Base-by-base conservation (phyloP, 2,113 vertebrate species). In the Colistium nudipinnis region DNA sequence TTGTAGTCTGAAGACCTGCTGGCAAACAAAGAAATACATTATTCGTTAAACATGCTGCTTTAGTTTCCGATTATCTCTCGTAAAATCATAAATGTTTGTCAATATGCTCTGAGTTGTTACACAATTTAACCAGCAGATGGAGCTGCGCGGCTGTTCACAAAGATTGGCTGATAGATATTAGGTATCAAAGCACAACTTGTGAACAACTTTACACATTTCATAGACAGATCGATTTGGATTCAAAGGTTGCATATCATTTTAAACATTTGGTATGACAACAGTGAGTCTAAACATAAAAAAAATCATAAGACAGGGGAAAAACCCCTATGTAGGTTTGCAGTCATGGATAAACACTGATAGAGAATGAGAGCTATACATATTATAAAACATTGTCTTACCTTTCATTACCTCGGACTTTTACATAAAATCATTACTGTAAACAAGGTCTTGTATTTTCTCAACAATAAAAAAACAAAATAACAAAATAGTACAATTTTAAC, bases 401-500 rank as follows among this genome's bases (percentile, higher is more conserved):
- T 59, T 52, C 38, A n/a, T 52, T n/a, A n/a, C n/a, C n/a, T n/a
- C n/a, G n/a, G n/a, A n/a, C n/a, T n/a, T n/a, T n/a, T n/a, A n/a
- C n/a, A n/a, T n/a, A n/a, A n/a, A n/a, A n/a, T 31, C 30, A 31
- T 31, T 31, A 5, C 30, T 31, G 4, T 5, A 31, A 4, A 31
- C 30, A 31, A 4, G 4, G 30, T 31, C 30, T 31, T 31, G 8
- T 5, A 5, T 31, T 31, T 31, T 2, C 6, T 8, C 19, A 66
- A 62, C 55, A 53, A 62, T 20, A 36, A 73, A 24, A 24, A 43
- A 6, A 47, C 12, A 14, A 39, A 69, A 31, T 22, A 16, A 68
- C 1, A n/a, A 17, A 14, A 47, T 17, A 66, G 72, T 65, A 88
- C 80, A 83, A 52, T 64, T 80, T 76, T 77, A 92, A 90, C 78